A percentile compares a stretch with the other conserved stretches of the same genome.
Evolutionary conservation across 2,113 vertebrate species (phyloP).

Genomic region (Anthoscopus minutus): DNA sequence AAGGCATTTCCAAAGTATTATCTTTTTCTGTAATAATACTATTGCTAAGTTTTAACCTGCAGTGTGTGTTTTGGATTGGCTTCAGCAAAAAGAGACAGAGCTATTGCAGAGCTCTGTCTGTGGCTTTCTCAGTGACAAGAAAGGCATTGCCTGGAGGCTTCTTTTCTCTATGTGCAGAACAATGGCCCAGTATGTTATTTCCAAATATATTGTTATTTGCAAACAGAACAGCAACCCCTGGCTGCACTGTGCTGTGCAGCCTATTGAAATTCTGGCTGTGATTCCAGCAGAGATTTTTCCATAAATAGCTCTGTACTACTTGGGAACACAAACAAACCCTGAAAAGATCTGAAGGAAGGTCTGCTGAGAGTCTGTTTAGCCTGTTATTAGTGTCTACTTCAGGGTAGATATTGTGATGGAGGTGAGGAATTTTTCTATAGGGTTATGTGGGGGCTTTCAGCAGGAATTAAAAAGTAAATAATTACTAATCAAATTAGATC

Average conservation of each 20-base stretch:
- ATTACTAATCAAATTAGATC: background rate
- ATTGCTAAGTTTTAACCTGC: background rate
- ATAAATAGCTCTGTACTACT: constrained; percentile 54
- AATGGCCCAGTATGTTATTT: constrained; percentile 45
- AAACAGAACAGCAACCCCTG: constrained; percentile 35
- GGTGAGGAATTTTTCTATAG: background rate
- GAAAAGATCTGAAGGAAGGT: background rate
- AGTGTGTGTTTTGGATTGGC: background rate
- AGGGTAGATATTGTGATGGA: background rate
- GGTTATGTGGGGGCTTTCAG: background rate
- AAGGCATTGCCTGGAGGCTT: constrained; percentile 5
- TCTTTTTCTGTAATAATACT: background rate
- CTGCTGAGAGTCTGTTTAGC: background rate
- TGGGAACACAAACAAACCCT: constrained; percentile 8
- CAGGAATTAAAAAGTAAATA: background rate
- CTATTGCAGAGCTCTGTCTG: background rate
- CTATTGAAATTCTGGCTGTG: constrained; percentile 55
- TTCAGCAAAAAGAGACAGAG: background rate
- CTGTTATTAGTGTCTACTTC: background rate
- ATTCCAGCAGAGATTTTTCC: constrained; percentile 46
- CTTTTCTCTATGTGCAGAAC: background rate
- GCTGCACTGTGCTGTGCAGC: background rate
- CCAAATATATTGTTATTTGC: constrained; percentile 59
- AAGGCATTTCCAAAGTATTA: background rate
- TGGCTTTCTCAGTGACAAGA: background rate